A percentile compares a stretch with the other conserved stretches of the same genome.
Evolutionary conservation across 2,888 invertebrate genomes (phyloP).

Genomic region (Eurois occulta): DNA sequence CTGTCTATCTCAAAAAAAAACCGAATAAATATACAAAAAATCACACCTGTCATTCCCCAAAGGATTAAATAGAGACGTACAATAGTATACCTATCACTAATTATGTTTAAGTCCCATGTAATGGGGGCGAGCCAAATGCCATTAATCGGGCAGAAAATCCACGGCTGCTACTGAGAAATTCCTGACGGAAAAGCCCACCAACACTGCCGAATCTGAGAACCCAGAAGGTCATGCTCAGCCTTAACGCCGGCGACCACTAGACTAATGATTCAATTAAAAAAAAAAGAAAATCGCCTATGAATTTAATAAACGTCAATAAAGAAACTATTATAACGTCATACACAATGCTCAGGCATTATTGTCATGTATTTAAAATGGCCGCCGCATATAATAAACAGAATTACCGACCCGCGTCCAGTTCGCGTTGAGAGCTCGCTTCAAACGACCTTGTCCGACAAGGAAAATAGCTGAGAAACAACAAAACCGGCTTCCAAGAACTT

Average conservation of each 20-base stretch:
- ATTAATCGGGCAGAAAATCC: neutral
- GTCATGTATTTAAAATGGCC: slow-evolving; percentile 46
- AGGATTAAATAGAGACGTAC: too few species aligned
- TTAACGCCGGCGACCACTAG: neutral
- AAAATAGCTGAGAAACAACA: slow-evolving; percentile 53
- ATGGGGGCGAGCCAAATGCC: too few species aligned
- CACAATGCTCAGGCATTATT: slow-evolving; percentile 30
- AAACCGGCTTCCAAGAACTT: slow-evolving; percentile 60
- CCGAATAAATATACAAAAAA: too few species aligned
- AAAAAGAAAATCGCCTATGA: neutral
- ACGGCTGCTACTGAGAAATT: neutral
- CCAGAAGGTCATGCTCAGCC: neutral
- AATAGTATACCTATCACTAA: too few species aligned
- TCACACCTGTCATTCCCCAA: too few species aligned
- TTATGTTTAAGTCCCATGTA: too few species aligned
- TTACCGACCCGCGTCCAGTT: slow-evolving; percentile 41
- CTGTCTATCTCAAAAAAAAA: too few species aligned
- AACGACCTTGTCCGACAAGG: slow-evolving; percentile 61
- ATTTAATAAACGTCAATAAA: neutral
- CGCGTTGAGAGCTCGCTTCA: slow-evolving; percentile 45
- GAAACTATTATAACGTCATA: neutral
- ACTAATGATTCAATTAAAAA: neutral
- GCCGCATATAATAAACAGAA: slow-evolving; percentile 36
- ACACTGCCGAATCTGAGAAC: neutral
- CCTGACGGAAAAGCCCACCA: neutral